These are phyloP conservation scores for Palythoa grandis DNA, from an alignment of 92 coral and sea anemone genomes.

Conservation along the genomic window DNA sequence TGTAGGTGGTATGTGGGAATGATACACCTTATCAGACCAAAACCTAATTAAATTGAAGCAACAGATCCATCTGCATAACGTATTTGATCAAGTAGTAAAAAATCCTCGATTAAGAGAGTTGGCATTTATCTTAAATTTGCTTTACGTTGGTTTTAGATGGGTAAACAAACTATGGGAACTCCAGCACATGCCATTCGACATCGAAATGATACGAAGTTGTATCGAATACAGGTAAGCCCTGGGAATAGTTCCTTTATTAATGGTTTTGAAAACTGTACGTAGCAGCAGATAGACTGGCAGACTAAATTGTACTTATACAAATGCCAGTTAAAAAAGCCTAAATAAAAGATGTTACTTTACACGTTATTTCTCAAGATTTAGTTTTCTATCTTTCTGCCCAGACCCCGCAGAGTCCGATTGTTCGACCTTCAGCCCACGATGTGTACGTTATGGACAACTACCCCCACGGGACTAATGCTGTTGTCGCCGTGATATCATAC, in stretches of 20 bases:
- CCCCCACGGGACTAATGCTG: slow-evolving; percentile 93
- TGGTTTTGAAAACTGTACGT: neutral
- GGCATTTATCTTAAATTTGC: neutral
- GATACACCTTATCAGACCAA: too few species aligned
- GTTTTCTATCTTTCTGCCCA: slow-evolving; percentile 3
- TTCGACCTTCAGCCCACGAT: slow-evolving; percentile 90
- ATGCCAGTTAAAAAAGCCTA: too few species aligned
- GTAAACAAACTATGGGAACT: slow-evolving; percentile 97
- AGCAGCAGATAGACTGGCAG: neutral
- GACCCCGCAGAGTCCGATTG: slow-evolving; percentile 97
- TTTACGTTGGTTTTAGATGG: slow-evolving; percentile 68
- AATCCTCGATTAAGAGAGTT: too few species aligned
- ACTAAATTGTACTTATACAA: too few species aligned
- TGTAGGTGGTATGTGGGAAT: neutral
- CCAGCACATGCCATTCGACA: slow-evolving; percentile 88
- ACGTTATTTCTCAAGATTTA: neutral
- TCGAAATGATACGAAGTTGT: slow-evolving; percentile 94
- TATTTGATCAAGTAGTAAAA: too few species aligned
- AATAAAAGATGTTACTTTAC: too few species aligned
- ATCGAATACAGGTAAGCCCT: slow-evolving; percentile 85
- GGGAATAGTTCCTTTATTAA: neutral
- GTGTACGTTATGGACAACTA: slow-evolving; percentile 83
- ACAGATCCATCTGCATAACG: too few species aligned
- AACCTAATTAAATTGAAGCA: too few species aligned
- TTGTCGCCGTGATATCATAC: slow-evolving; percentile 96